Evolutionary conservation across 2,888 invertebrate genomes (phyloP), one percentile per base, ranked within the genome.

Genomic region (Alsophila aescularia): DNA sequence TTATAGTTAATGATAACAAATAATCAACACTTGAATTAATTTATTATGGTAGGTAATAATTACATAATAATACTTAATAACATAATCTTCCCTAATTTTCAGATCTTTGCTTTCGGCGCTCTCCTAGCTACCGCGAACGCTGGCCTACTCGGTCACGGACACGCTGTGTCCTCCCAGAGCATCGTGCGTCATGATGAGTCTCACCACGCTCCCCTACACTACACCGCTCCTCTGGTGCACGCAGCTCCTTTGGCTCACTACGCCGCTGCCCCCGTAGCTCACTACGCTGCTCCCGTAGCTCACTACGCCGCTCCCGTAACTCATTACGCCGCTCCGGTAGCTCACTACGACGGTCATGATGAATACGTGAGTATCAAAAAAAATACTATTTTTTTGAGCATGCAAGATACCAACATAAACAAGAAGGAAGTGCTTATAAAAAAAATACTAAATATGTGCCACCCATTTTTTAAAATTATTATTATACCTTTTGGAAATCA

Each of bases 51-150:
- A 29, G 2, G 10, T 3, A 29, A 29, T 29, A 29, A 29, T n/a
- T 21, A 21, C 21, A 24, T 1, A 29, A 29, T n/a, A 3, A 1
- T 4, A n/a, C 2, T 29, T 10, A 29, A n/a, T 5, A 5, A 21
- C 21, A 5, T 21, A 21, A 3, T 21, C 6, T n/a, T 10, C 2
- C 29, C 6, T 16, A 10, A 9, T 35, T 73, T 73, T 6, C 73
- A 93, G 92, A 83, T 91, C 61, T 62, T 89, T 64, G 77, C 85
- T 57, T 72, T 92, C 55, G 75, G 83, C 47, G 82, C 83, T 47
- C 57, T 92, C 49, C 58, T 92, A 72, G 82, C 84, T 39, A 78
- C 91, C 14, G 88, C 89, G 47, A 85, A 81, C 66, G 93, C 92
- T 29, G 92, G 92, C 16, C 72, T 89, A 16, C 72, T 77, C 27